Evolutionary conservation across 2,113 vertebrate species (phyloP).

Genomic region (Merops nubicus): DNA sequence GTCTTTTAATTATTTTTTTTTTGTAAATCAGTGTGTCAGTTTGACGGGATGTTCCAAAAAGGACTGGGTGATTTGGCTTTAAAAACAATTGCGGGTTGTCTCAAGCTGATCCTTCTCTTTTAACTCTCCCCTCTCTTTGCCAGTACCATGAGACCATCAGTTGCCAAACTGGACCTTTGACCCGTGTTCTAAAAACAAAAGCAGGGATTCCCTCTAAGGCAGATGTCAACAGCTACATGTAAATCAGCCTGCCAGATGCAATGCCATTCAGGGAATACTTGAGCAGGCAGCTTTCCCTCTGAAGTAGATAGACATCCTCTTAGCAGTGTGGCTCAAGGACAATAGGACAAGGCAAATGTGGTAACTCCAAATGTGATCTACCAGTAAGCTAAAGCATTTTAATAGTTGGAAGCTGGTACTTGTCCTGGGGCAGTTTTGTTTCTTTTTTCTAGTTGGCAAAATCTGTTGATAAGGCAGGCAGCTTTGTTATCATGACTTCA

Average conservation of each 20-base stretch:
- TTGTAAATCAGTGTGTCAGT: neutral
- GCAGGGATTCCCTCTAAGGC: neutral
- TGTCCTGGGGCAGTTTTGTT: neutral
- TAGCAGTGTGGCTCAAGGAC: neutral
- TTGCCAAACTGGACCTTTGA: neutral
- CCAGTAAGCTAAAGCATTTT: neutral
- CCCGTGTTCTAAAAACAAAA: neutral
- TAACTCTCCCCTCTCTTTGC: neutral
- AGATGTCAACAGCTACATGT: neutral
- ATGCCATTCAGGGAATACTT: neutral
- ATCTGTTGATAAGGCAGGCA: slow-evolving; percentile 29
- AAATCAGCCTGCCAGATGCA: neutral
- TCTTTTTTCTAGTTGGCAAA: slow-evolving; percentile 34
- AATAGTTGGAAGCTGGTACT: neutral
- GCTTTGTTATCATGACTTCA: slow-evolving; percentile 24
- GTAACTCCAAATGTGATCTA: slow-evolving; percentile 1
- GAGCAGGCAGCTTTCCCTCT: neutral
- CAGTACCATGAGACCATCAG: neutral
- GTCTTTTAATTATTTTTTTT: neutral
- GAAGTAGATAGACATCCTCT: neutral
- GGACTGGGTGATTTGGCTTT: neutral
- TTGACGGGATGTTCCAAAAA: neutral
- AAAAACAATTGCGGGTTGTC: neutral
- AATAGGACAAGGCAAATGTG: neutral
- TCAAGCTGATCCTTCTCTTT: neutral